A percentile compares a stretch with the other conserved stretches of the same genome.
phyloP scores from a whole-genome alignment of 2,888 invertebrate genomes.

The Blastobasis adustella region DNA sequence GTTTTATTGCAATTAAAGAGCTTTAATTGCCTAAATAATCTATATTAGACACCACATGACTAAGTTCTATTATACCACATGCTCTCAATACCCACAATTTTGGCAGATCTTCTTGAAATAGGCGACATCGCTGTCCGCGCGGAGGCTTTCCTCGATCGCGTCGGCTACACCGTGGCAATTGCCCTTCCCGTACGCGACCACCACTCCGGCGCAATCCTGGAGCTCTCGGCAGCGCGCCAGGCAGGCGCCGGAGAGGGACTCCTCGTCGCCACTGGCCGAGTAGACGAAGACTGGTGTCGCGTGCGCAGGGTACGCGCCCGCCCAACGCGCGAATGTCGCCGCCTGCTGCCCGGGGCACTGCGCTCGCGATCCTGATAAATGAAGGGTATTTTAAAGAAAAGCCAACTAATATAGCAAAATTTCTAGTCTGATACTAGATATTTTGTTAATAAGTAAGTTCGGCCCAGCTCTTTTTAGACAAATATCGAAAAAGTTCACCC shows the following conservation, averaged over 20 bases:
- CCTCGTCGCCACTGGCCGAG: constrained; percentile 59
- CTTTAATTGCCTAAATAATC: too few relatives aligned
- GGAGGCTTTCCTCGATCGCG: constrained; percentile 29
- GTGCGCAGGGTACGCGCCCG: constrained; percentile 49
- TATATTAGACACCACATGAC: too few relatives aligned
- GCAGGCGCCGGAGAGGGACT: constrained; percentile 57
- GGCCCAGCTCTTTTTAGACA: too few relatives aligned
- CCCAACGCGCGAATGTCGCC: constrained; percentile 53
- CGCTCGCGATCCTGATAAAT: constrained; percentile 26
- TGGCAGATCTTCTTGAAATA: constrained; percentile 81
- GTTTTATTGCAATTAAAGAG: too few relatives aligned
- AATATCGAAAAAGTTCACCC: too few relatives aligned
- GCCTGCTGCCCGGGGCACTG: constrained; percentile 42
- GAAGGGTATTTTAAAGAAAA: neutral
- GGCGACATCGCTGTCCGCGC: constrained; percentile 72
- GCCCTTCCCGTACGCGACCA: constrained; percentile 60
- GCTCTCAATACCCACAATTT: constrained; percentile 50
- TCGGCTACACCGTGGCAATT: constrained; percentile 62
- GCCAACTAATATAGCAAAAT: neutral
- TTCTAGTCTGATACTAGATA: neutral
- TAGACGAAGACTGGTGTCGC: constrained; percentile 61
- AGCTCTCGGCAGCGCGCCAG: constrained; percentile 60
- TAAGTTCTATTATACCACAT: too few relatives aligned
- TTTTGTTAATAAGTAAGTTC: too few relatives aligned
- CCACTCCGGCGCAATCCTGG: constrained; percentile 61